These are phyloP conservation scores for Entelurus aequoreus DNA, from an alignment of 2,113 vertebrate species.

Conservation along the genomic window DNA sequence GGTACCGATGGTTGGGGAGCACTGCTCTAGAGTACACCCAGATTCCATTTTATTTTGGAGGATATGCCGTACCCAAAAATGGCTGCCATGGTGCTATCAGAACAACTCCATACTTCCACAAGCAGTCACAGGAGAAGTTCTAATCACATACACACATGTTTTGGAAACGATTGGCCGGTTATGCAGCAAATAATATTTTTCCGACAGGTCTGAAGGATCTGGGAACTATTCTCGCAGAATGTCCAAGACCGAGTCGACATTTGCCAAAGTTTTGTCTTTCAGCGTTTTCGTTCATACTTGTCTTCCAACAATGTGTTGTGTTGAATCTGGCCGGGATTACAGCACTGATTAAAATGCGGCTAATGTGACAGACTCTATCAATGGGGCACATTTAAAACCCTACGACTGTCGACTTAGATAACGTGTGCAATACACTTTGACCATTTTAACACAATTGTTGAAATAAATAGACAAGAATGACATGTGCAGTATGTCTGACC, in stretches of 20 bases:
- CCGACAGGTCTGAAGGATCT: conserved; percentile 1
- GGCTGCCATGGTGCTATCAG: neutral
- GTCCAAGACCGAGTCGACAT: neutral
- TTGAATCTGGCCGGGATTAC: neutral
- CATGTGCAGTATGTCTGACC: no score
- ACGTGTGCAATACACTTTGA: neutral
- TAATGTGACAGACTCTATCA: neutral
- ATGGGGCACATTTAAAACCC: neutral
- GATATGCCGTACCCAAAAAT: neutral
- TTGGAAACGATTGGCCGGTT: neutral
- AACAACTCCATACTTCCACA: neutral
- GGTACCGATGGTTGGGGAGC: no score
- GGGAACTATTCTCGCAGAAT: neutral
- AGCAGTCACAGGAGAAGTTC: neutral
- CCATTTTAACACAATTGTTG: neutral
- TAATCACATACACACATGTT: neutral
- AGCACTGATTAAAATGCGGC: neutral
- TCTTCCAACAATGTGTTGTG: conserved; percentile 1
- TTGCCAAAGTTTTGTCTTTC: conserved; percentile 8
- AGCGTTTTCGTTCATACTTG: neutral
- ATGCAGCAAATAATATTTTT: neutral
- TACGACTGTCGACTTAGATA: neutral
- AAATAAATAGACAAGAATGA: no score
- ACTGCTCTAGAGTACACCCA: no score
- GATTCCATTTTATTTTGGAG: no score